These are phyloP conservation scores for Entelurus aequoreus DNA, from an alignment of 2,113 vertebrate genomes.

Conservation along the genomic window DNA sequence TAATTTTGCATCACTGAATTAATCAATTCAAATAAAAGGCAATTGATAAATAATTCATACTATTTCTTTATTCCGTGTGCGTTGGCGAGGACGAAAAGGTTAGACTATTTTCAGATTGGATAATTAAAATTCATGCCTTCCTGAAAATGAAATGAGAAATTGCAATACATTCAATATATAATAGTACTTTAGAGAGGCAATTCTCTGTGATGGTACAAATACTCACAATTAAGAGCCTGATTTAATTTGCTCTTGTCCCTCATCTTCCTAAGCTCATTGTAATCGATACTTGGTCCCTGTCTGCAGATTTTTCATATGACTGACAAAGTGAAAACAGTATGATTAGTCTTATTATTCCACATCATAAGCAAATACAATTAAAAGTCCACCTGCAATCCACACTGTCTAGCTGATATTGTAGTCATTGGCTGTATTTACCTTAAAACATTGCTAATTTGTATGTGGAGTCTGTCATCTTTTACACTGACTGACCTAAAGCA, in stretches of 20 bases:
- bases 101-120: slow-evolving; percentile 72
- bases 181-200: slow-evolving; percentile 40
- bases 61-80: slow-evolving; percentile 66
- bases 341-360: slow-evolving; percentile 31
- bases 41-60: slow-evolving; percentile 90
- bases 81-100: slow-evolving; percentile 64
- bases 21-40: slow-evolving; percentile 90
- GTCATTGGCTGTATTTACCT: slow-evolving; percentile 44
- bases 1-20: slow-evolving; percentile 85
- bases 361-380: slow-evolving; percentile 45
- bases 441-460: slow-evolving; percentile 39
- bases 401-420: slow-evolving; percentile 4
- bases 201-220: slow-evolving; percentile 31
- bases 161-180: slow-evolving; percentile 56
- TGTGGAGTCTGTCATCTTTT: slow-evolving; percentile 38
- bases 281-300: slow-evolving; percentile 5
- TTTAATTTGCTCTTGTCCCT: slow-evolving; percentile 24
- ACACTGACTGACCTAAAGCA: slow-evolving; percentile 47
- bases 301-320: slow-evolving; percentile 23
- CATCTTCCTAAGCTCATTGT: slow-evolving; percentile 16
- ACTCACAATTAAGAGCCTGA: slow-evolving; percentile 26
- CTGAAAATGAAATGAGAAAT: slow-evolving; percentile 75
- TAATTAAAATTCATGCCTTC: slow-evolving; percentile 94
- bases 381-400: slow-evolving; percentile 23
- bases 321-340: slow-evolving; percentile 26